Evolutionary conservation across 2,113 vertebrate species (phyloP), one percentile per base, ranked within the genome.

Genomic region (Paralichthys olivaceus): DNA sequence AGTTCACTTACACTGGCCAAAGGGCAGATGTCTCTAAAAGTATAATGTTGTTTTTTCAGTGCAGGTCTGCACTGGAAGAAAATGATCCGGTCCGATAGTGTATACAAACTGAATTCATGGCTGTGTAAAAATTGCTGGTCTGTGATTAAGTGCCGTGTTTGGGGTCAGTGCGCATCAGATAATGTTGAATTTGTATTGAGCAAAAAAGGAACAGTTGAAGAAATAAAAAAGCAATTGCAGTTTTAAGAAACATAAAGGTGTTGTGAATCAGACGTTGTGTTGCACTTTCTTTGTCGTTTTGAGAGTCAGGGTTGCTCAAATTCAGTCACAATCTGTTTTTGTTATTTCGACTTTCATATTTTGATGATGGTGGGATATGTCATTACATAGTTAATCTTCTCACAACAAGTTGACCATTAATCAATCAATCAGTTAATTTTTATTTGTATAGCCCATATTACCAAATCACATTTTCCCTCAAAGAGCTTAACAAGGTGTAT

Each of bases 21-120:
- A 81, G 65, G 74, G 83, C 75, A 85, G 72, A 83, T 69, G 64
- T 77, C 66, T 66, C 32, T 23, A 19, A 80, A 85, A 85, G 84
- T 28, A 62, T 59, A 66, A 69, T 64, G 29, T 59, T 53, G 2
- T 61, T 65, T 85, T 8, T 53, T 53, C 26, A 72, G 26, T 12
- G 13, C 19, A 69, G 45, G 59, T 72, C 58, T 81, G 59, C 45
- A 78, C 58, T 54, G 55, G 69, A 60, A 75, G 40, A 69, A 75
- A 81, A 59, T 5, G 11, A 77, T 64, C 54, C 22, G 45, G n/a
- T 60, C 19, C 47, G 45, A 57, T 64, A 40, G 1, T 23, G 59
- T 37, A n/a, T 54, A 66, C 25, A 23, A 17, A 65, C 58, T 54
- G 34, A 17, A 81, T 40, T n/a, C 26, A 14, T 47, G 20, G 13